Evolutionary conservation across 2,797 vertebrate species (phyloP), one percentile per base, ranked within the genome.

Genomic region (Coreius guichenoti): DNA sequence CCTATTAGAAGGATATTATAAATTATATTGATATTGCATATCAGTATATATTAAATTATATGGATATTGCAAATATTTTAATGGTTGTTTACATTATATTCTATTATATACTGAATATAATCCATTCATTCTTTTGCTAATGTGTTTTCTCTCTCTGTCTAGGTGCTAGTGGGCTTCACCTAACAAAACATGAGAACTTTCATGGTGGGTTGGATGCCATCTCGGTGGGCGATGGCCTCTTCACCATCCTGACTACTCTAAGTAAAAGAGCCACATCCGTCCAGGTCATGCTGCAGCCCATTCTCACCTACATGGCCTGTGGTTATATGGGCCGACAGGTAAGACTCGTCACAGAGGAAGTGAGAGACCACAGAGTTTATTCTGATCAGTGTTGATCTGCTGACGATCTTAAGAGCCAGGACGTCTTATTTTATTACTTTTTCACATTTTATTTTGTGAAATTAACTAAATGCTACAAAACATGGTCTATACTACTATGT

Each of bases 241-340:
- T 99, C 91, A 98, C 98, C 88, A 99, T 99, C 92, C 93, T 99
- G 88, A 99, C 98, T 87, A 99, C 98, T 0, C 97, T 99, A 73
- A 99, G 98, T 93, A 99, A 99, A 93, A 97, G 96, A 92, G 97
- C 98, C 86, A 97, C 97, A 21, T 98, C 98, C 0, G 98, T 99
- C 39, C 98, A 99, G 92, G 97, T 98, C 92, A 99, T 99, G 98
- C 91, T 99, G 77, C 98, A 99, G 92, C 98, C 98, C 81, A 98
- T 99, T 92, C 96, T 99, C 91, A 99, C 98, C 3, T 99, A 99
- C 92, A 99, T 99, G 98, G 98, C 98, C 82, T 99, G 98, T 92
- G 98, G 98, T 0, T 99, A 99, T 93, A 99, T 99, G 98, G 98
- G 98, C 83, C 95, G 98, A 93, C 98, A 99, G 94, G 98, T 99